Evolutionary conservation across 2,797 vertebrate genomes (phyloP), one percentile per base, ranked within the genome.

Genomic region (Cephalopachus bancanus): DNA sequence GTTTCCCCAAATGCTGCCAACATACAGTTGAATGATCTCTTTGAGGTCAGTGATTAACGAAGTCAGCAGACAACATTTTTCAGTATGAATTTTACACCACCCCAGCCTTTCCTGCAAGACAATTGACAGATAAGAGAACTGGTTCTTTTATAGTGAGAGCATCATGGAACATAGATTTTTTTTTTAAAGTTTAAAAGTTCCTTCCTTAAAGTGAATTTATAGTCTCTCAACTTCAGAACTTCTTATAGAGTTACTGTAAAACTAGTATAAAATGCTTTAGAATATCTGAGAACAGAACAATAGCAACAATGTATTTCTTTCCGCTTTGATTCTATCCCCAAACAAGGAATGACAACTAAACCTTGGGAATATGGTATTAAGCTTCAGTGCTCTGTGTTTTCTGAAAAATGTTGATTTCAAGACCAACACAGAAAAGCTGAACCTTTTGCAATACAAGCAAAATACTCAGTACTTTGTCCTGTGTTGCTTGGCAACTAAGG

Each of bases 391-490:
- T 97, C 88, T 64, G n/a, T 79, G 87, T 94, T 85, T 94, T 72
- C 60, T 60, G 0, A 2, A 97, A 87, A 96, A 85, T 92, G 79
- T 72, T 93, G 92, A 96, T 83, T 96, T 96, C 93, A 87, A 55
- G 85, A 83, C 8, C 83, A 97, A 83, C 87, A 65, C 89, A 89
- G 80, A 92, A 97, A 97, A 75, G 65, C 30, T 79, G 89, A 96
- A 94, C 93, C 94, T 14, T 55, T 95, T 93, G 86, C 94, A 97
- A 89, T 51, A 5, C 97, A 95, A 81, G 93, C 90, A 98, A 98
- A 98, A 98, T 89, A 88, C 95, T 98, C 67, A 64, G 98, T 98
- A 98, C 98, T 98, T 98, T 98, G 98, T 98, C 98, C 98, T 98
- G 97, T 96, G 98, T 98, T 98, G 97, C 98, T 98, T 98, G 95